Conservation (phyloP, 2,797 vertebrate genomes). For the Mormyrops attenuatus region DNA sequence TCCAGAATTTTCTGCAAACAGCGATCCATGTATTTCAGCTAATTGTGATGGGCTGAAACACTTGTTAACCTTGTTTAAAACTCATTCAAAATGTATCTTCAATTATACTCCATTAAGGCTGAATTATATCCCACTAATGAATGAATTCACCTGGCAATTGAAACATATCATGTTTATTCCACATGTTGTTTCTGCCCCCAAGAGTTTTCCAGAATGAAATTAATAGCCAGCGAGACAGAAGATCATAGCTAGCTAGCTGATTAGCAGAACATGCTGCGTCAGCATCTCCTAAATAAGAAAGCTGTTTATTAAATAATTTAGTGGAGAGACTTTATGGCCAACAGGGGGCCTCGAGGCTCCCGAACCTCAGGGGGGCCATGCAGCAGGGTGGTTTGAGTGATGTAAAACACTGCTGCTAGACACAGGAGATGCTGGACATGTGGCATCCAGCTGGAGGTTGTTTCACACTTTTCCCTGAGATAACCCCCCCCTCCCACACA, state of each 20-base stretch:
- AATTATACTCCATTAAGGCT: background rate
- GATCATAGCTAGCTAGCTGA: background rate
- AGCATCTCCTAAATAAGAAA: background rate
- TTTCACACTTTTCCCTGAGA: background rate
- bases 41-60: background rate
- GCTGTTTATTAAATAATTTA: background rate
- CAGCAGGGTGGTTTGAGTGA: background rate
- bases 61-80: slow-evolving; percentile 5
- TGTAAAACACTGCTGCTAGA: background rate
- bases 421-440: background rate
- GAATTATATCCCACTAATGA: background rate
- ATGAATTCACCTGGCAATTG: background rate
- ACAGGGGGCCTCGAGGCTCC: background rate
- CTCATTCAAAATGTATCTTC: background rate
- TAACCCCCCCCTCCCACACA: background rate
- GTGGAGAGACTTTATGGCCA: background rate
- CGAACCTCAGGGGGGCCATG: background rate
- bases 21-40: background rate
- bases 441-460: background rate
- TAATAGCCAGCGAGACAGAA: background rate
- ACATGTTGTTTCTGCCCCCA: background rate
- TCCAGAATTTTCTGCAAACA: background rate
- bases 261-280: background rate
- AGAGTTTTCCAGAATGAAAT: background rate
- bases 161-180: background rate